A percentile compares a stretch with the other conserved stretches of the same genome.
phyloP scores from a whole-genome alignment of 1,140 invertebrate species.

The Cyrtorhinus lividipennis region DNA sequence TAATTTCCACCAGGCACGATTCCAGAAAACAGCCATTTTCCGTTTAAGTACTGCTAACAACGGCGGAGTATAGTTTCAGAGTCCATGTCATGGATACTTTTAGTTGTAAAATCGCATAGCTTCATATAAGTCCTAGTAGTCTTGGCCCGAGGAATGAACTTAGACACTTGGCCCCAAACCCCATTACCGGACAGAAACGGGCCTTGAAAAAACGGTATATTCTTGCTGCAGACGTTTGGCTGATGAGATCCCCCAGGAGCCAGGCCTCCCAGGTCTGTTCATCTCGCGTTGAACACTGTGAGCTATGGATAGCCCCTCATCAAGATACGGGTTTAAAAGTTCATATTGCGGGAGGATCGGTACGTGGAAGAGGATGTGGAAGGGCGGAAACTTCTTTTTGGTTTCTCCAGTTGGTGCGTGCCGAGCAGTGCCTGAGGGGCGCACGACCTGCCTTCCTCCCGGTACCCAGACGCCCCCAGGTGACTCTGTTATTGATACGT shows the following conservation, averaged over 20 bases:
- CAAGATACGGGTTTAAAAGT: not conserved
- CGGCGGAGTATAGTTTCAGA: no score
- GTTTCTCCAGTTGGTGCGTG: not conserved
- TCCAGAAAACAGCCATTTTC: no score
- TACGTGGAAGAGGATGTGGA: not conserved
- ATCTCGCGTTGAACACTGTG: not conserved
- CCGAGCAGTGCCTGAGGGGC: not conserved
- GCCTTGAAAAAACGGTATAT: no score
- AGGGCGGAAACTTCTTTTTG: not conserved
- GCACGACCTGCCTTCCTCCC: not conserved
- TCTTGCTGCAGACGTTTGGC: no score
- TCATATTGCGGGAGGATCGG: not conserved
- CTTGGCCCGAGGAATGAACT: no score
- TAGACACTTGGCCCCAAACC: no score
- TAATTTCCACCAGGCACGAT: no score
- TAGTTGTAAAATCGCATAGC: no score
- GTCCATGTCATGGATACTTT: no score
- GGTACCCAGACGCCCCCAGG: not conserved
- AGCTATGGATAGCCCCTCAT: not conserved
- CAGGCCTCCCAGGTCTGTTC: not conserved
- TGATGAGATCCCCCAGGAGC: not conserved
- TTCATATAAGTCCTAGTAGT: no score
- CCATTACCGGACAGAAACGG: no score
- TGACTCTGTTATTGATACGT: constrained; percentile 8
- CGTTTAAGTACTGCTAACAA: no score